Conservation (phyloP, 2,797 vertebrate species). For the Thunnus albacares region DNA sequence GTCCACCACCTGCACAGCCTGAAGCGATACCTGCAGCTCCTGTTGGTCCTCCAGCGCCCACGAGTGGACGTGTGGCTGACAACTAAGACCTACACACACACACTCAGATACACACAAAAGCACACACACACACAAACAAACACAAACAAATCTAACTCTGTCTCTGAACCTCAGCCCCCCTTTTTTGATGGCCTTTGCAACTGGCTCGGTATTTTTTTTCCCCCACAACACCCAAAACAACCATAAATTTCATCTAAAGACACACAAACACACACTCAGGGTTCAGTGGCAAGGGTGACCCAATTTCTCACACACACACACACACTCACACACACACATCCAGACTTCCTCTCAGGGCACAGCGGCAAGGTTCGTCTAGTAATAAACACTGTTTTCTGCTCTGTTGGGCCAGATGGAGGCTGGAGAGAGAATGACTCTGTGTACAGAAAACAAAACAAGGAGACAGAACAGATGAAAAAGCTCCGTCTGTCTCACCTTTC, state of each 20-base stretch:
- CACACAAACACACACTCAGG: slow-evolving; percentile 58
- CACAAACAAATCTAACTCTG: slow-evolving; percentile 44
- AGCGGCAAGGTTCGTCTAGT: slow-evolving; percentile 72
- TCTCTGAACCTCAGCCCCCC: slow-evolving; percentile 57
- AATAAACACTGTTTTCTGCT: slow-evolving; percentile 79
- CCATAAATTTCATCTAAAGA: slow-evolving; percentile 20
- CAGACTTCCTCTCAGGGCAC: slow-evolving; percentile 79
- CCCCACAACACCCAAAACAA: slow-evolving; percentile 46
- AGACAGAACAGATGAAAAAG: slow-evolving; percentile 31
- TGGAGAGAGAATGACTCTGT: slow-evolving; percentile 61
- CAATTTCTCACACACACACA: slow-evolving; percentile 17
- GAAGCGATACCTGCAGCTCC: slow-evolving; percentile 89
- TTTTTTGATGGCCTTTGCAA: slow-evolving; percentile 73
- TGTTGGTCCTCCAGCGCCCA: slow-evolving; percentile 84
- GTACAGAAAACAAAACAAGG: slow-evolving; percentile 57
- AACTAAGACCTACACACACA: slow-evolving; percentile 72
- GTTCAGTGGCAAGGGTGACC: slow-evolving; percentile 67
- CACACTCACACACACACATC: slow-evolving; percentile 40
- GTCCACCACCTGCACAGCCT: slow-evolving; percentile 83
- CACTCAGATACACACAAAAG: slow-evolving; percentile 27
- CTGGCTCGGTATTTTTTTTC: slow-evolving; percentile 62
- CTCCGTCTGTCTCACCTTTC: slow-evolving; percentile 22
- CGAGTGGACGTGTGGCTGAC: slow-evolving; percentile 84
- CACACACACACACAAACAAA: slow-evolving; percentile 39
- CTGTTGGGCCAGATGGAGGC: slow-evolving; percentile 61